Conservation (phyloP, 1,140 invertebrate species). For the Pachyrhynchus sulphureomaculatus region DNA sequence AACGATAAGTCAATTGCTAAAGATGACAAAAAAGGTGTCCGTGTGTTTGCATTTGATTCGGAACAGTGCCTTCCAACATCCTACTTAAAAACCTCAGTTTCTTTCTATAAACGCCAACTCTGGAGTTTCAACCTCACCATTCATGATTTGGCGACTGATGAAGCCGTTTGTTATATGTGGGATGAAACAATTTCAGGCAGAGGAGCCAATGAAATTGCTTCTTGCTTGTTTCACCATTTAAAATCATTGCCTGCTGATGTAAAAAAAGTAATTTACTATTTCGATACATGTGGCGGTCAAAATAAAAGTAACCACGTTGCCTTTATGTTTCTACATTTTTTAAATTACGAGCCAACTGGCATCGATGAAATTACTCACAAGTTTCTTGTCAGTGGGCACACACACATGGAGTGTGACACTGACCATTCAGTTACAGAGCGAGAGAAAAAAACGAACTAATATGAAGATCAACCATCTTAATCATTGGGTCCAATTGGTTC, state of each 20-base stretch:
- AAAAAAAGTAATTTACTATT: constrained; percentile 5
- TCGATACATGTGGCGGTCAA: not conserved
- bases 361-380: constrained; percentile 43
- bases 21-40: not conserved
- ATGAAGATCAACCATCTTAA: not conserved
- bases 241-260: not conserved
- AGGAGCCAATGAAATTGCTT: not conserved
- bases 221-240: not conserved
- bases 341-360: too few species aligned
- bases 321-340: not conserved
- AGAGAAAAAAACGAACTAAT: constrained; percentile 33
- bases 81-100: not conserved
- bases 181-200: not conserved
- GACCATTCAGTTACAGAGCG: constrained; percentile 45
- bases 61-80: not conserved
- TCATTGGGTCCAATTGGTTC: not conserved
- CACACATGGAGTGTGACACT: constrained; percentile 44
- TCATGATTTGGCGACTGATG: not conserved
- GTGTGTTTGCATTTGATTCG: not conserved
- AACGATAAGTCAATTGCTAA: not conserved
- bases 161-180: not conserved
- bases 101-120: constrained; percentile 3
- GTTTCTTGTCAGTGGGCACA: constrained; percentile 47
- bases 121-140: not conserved
- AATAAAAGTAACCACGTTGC: not conserved